A percentile compares a stretch with the other conserved stretches of the same genome.
Conservation (phyloP, 2,797 vertebrate species). For the Siniperca undulata region DNA sequence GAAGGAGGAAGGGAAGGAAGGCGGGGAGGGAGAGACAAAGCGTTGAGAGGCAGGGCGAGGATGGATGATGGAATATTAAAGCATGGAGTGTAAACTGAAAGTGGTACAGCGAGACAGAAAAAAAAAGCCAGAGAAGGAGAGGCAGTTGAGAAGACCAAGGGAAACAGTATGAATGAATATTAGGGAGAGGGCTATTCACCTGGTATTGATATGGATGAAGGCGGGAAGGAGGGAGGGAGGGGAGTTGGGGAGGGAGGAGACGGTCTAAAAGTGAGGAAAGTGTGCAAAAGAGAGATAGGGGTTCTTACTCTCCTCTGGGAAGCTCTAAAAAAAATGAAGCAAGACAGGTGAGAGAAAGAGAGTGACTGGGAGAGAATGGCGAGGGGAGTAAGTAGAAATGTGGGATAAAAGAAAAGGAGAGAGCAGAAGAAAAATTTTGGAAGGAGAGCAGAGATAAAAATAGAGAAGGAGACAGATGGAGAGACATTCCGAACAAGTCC, state of each 20-base stretch:
- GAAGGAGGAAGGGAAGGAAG: conserved; percentile 12
- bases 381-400: conserved; percentile 52
- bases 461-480: conserved; percentile 53
- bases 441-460: conserved; percentile 65
- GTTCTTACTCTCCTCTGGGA: conserved; percentile 69
- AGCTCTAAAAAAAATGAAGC: conserved; percentile 26
- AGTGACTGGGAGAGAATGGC: conserved; percentile 60
- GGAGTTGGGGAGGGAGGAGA: conserved; percentile 39
- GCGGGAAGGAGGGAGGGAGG: not conserved
- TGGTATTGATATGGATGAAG: conserved; percentile 66
- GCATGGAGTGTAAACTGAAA: conserved; percentile 50
- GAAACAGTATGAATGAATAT: conserved; percentile 65
- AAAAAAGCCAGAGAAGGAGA: conserved; percentile 46
- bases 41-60: conserved; percentile 13
- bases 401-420: conserved; percentile 58
- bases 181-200: conserved; percentile 62
- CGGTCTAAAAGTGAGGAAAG: conserved; percentile 63
- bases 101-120: conserved; percentile 44
- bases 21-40: conserved; percentile 23
- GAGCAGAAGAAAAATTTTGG: conserved; percentile 33
- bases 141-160: conserved; percentile 38
- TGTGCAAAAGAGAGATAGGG: conserved; percentile 78
- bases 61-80: conserved; percentile 66
- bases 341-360: conserved; percentile 74
- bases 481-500: conserved; percentile 66